Percentiles rank a stretch among this genome's conserved stretches.
phyloP scores from a whole-genome alignment of 2,888 invertebrate species.

The Chaetoderma sp. region DNA sequence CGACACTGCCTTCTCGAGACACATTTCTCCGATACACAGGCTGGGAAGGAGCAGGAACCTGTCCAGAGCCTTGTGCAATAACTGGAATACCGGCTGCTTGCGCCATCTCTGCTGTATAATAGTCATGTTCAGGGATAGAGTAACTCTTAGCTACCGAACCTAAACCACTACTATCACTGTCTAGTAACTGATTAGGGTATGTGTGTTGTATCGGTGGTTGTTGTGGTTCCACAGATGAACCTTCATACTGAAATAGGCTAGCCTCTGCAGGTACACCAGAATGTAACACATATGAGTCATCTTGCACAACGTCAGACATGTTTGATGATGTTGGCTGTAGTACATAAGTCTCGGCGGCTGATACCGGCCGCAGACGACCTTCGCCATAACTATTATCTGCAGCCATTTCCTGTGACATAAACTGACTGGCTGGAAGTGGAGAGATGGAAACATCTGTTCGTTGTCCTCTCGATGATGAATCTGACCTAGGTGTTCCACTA shows the following conservation, averaged over 20 bases:
- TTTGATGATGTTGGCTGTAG: no score
- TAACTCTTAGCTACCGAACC: conserved; percentile 50
- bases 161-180: no score
- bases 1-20: conserved; percentile 56
- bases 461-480: conserved; percentile 34
- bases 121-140: conserved; percentile 45
- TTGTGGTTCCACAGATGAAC: background rate
- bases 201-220: background rate
- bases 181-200: background rate
- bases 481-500: background rate
- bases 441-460: conserved; percentile 35
- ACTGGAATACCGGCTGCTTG: conserved; percentile 63
- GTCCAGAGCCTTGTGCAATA: conserved; percentile 41
- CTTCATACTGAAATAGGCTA: no score
- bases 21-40: conserved; percentile 23
- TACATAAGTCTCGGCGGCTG: no score
- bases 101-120: conserved; percentile 55
- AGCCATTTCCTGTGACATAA: no score
- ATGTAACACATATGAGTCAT: no score
- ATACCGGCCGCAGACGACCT: no score
- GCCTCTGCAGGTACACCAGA: no score
- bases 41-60: background rate
- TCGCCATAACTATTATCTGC: no score
- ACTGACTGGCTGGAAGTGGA: conserved; percentile 40
- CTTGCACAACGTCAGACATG: no score